phyloP scores from a whole-genome alignment of 2,888 invertebrate species.

The Drosophila koepferae region DNA sequence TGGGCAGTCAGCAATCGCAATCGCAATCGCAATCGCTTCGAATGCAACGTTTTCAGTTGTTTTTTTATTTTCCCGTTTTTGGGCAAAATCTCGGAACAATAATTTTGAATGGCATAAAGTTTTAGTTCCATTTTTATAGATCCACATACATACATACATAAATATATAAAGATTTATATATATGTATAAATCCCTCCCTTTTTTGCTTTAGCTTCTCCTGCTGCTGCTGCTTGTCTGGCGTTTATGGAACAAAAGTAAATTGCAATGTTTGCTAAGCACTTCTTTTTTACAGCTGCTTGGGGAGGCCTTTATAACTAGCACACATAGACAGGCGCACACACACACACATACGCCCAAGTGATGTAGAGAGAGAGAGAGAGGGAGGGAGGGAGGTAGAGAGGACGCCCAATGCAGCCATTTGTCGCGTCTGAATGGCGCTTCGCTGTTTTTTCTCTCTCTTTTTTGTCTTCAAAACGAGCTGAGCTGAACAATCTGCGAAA shows the following conservation, averaged over 20 bases:
- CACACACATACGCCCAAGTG: not conserved
- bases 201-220: not conserved
- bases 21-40: too few relatives aligned
- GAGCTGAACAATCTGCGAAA: slow-evolving; percentile 15
- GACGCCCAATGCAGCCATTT: slow-evolving; percentile 25
- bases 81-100: slow-evolving; percentile 73
- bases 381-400: not conserved
- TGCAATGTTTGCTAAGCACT: slow-evolving; percentile 78
- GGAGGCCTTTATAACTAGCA: slow-evolving; percentile 46
- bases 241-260: slow-evolving; percentile 74
- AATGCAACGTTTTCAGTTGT: not conserved
- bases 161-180: not conserved
- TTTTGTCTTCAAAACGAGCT: slow-evolving; percentile 32
- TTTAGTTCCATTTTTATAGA: slow-evolving; percentile 70
- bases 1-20: not conserved
- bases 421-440: slow-evolving; percentile 57
- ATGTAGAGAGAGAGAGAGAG: not conserved
- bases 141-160: not conserved
- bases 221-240: slow-evolving; percentile 6
- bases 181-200: not conserved
- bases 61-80: not conserved
- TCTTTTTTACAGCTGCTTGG: slow-evolving; percentile 67
- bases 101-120: slow-evolving; percentile 75
- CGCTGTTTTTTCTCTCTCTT: not conserved
- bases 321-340: slow-evolving; percentile 11